phyloP scores from a whole-genome alignment of 2,888 invertebrate species.

The Fissipunctia ypsillon region DNA sequence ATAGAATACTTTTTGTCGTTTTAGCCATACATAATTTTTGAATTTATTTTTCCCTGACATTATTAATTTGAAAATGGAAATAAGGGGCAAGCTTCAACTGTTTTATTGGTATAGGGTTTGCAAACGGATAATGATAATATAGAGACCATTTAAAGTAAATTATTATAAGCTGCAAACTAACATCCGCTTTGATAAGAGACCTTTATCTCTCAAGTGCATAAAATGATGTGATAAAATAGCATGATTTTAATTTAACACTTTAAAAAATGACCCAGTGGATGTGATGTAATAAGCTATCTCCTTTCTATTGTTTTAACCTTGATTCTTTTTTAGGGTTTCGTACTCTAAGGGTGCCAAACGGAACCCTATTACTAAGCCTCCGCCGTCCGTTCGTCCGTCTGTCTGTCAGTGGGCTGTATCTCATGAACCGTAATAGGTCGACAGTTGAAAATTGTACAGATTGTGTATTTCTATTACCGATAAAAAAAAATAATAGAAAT shows the following conservation, averaged over 20 bases:
- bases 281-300: too few species aligned
- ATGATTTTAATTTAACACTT: conserved; percentile 13
- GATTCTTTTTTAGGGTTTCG: too few species aligned
- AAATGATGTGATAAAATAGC: conserved; percentile 5
- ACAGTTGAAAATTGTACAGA: too few species aligned
- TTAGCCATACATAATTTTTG: conserved; percentile 5
- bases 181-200: conserved; percentile 9
- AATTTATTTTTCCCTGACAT: conserved; percentile 12
- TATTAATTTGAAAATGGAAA: conserved; percentile 22
- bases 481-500: too few species aligned
- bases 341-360: too few species aligned
- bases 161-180: not conserved
- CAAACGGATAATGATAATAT: not conserved
- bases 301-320: too few species aligned
- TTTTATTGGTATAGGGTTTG: not conserved
- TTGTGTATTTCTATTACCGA: too few species aligned
- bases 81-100: not conserved
- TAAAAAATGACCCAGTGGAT: not conserved
- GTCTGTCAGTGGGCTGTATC: too few species aligned
- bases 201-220: conserved; percentile 19
- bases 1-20: conserved; percentile 37
- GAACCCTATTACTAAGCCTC: too few species aligned
- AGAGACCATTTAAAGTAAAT: conserved; percentile 4
- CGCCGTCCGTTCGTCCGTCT: too few species aligned
- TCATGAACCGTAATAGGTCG: too few species aligned